phyloP scores from a whole-genome alignment of 2,797 vertebrate species.

The Lutjanus argentimaculatus region DNA sequence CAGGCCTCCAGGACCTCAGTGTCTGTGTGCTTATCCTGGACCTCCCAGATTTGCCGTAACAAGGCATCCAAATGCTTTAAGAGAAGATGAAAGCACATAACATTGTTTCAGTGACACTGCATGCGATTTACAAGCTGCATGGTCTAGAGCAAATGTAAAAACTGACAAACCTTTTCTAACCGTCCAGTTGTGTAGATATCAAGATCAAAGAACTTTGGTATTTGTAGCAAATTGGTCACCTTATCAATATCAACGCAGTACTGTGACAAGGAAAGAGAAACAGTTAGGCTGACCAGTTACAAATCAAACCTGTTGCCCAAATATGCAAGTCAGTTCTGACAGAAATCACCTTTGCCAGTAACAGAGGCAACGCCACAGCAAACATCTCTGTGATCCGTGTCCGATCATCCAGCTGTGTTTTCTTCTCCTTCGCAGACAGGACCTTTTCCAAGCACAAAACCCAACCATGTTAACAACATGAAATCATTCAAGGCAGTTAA shows the following conservation, averaged over 20 bases:
- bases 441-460: slow-evolving; percentile 84
- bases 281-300: neutral
- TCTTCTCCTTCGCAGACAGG: slow-evolving; percentile 97
- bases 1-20: slow-evolving; percentile 96
- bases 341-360: slow-evolving; percentile 92
- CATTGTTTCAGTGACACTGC: neutral
- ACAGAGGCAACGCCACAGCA: slow-evolving; percentile 93
- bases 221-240: slow-evolving; percentile 94
- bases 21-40: slow-evolving; percentile 98
- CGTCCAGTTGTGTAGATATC: slow-evolving; percentile 97
- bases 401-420: slow-evolving; percentile 95
- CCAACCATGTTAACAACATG: slow-evolving; percentile 2
- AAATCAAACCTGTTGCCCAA: neutral
- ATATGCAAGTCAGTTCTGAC: neutral
- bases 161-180: slow-evolving; percentile 92
- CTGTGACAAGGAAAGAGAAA: slow-evolving; percentile 71
- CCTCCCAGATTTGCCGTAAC: slow-evolving; percentile 95
- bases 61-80: slow-evolving; percentile 95
- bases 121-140: slow-evolving; percentile 40
- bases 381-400: slow-evolving; percentile 98
- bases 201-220: slow-evolving; percentile 96
- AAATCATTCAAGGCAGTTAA: neutral
- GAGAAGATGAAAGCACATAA: slow-evolving; percentile 10
- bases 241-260: slow-evolving; percentile 97
- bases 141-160: slow-evolving; percentile 38